Conservation (phyloP, 2,113 vertebrate genomes). For the Toxostoma redivivum region DNA sequence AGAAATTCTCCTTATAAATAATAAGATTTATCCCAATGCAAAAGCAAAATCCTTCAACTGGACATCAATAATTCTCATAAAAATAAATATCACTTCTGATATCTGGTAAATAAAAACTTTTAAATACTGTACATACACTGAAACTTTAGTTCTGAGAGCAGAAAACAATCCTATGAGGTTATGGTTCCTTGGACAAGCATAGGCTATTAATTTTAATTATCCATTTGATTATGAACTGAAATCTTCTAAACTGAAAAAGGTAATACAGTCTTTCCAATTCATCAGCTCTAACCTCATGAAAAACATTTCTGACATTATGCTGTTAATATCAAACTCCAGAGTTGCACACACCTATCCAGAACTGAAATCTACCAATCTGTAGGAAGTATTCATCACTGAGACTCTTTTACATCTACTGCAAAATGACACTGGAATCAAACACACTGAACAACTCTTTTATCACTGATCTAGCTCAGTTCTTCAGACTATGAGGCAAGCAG, state of each 20-base stretch:
- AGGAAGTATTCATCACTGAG: not conserved
- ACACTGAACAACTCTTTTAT: not conserved
- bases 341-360: not conserved
- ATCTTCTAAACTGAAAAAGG: not conserved
- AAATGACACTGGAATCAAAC: not conserved
- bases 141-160: not conserved
- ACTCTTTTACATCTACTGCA: not conserved
- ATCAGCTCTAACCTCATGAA: not conserved
- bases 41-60: not conserved
- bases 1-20: not conserved
- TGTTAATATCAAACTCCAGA: not conserved
- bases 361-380: not conserved
- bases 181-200: not conserved
- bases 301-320: not conserved
- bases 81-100: not conserved
- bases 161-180: not conserved
- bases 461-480: not conserved
- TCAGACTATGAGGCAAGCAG: not conserved
- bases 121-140: not conserved
- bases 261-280: not conserved
- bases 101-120: not conserved
- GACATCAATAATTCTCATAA: not conserved
- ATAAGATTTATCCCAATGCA: not conserved
- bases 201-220: not conserved
- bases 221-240: not conserved